These are phyloP conservation scores for Chalcosyrphus nemorum DNA, from an alignment of 2,888 invertebrate species.

Conservation along the genomic window DNA sequence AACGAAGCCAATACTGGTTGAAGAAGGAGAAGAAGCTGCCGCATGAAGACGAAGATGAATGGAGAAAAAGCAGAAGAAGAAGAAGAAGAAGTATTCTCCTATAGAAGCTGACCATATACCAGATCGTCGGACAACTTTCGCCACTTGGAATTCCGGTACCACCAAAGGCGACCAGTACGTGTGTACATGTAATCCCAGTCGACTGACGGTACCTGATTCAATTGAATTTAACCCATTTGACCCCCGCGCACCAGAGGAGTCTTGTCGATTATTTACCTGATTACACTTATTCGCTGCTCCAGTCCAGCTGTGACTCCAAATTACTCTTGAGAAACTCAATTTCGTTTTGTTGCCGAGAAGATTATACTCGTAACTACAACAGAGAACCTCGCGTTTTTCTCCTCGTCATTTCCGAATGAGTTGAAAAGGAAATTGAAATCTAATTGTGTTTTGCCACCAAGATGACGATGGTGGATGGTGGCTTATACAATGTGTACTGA, in stretches of 20 bases:
- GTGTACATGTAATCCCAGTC: slow-evolving; percentile 14
- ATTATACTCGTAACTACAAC: too few relatives aligned
- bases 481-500: not conserved
- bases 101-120: slow-evolving; percentile 13
- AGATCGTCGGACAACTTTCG: slow-evolving; percentile 42
- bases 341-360: not conserved
- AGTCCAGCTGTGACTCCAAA: slow-evolving; percentile 4
- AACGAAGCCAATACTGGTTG: too few relatives aligned
- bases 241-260: slow-evolving; percentile 34
- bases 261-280: slow-evolving; percentile 41
- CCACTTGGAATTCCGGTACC: slow-evolving; percentile 46
- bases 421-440: slow-evolving; percentile 62
- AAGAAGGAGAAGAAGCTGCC: not conserved
- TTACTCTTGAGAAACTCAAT: slow-evolving; percentile 18
- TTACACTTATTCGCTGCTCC: slow-evolving; percentile 23
- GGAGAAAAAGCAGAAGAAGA: too few relatives aligned
- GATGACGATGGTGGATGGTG: not conserved
- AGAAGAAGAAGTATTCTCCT: slow-evolving; percentile 18
- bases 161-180: not conserved
- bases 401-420: slow-evolving; percentile 36
- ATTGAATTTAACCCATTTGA: slow-evolving; percentile 45
- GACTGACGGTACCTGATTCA: slow-evolving; percentile 30
- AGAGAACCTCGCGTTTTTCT: too few relatives aligned
- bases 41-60: slow-evolving; percentile 23
- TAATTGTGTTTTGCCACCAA: slow-evolving; percentile 30